Percentiles rank a stretch among this genome's conserved stretches.
Conservation (phyloP, 2,797 vertebrate genomes). For the Gymnoscopelus microlampas region DNA sequence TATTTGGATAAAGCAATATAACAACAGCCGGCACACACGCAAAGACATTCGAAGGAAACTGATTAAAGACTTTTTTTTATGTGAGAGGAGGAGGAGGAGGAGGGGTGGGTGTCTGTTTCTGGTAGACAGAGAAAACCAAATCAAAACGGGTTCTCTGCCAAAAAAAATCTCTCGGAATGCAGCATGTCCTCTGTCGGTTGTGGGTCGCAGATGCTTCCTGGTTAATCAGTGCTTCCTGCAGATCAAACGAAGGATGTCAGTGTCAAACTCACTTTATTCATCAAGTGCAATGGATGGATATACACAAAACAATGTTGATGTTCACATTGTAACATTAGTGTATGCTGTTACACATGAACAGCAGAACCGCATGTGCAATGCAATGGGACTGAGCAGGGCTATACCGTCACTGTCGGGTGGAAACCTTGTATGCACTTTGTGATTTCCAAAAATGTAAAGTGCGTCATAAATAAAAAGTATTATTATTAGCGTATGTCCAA, state of each 20-base stretch:
- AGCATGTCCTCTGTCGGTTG: no score
- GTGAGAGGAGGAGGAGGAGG: no score
- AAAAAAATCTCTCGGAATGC: not conserved
- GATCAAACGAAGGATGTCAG: not conserved
- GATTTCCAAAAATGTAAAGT: no score
- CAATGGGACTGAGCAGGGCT: no score
- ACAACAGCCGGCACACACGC: slow-evolving; percentile 4
- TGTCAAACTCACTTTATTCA: no score
- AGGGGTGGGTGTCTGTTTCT: slow-evolving; percentile 1
- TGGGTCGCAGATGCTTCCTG: not conserved
- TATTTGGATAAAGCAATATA: slow-evolving; percentile 31
- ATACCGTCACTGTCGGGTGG: no score
- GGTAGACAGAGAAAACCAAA: not conserved
- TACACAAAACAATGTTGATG: not conserved
- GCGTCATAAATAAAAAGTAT: no score
- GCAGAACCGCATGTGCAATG: no score
- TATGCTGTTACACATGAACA: no score
- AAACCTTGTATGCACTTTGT: no score
- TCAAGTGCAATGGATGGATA: no score
- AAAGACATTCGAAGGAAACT: slow-evolving; percentile 11
- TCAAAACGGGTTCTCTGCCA: not conserved
- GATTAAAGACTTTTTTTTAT: not conserved
- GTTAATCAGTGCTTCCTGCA: not conserved
- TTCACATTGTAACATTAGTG: not conserved
- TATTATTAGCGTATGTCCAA: no score